Conservation (phyloP, 2,888 invertebrate species). For the Alloplasta piceator region DNA sequence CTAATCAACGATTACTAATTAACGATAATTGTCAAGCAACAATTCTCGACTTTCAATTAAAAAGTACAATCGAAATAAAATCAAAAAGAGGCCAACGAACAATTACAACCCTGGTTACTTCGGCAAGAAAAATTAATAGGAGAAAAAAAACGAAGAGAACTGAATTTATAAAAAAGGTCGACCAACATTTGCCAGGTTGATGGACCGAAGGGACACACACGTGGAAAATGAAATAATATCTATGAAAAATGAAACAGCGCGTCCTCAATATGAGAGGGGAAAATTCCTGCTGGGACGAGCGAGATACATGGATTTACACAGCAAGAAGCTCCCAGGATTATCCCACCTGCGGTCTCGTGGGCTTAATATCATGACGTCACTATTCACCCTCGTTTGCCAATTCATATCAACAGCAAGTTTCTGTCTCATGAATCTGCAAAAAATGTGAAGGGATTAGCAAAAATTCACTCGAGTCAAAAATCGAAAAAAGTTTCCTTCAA, state of each 20-base stretch:
- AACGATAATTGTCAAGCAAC: background rate
- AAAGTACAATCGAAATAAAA: background rate
- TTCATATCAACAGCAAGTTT: too few species aligned
- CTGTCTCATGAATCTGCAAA: too few species aligned
- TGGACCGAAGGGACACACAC: background rate
- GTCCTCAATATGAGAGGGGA: background rate
- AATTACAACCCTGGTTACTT: background rate
- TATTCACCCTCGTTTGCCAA: conserved; percentile 30
- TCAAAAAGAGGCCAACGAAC: too few species aligned
- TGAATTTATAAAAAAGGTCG: background rate
- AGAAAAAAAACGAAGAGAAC: background rate
- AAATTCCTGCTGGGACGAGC: conserved; percentile 6
- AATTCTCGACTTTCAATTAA: background rate
- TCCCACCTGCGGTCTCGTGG: background rate
- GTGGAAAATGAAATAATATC: conserved; percentile 8
- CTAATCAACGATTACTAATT: background rate
- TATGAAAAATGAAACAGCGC: background rate
- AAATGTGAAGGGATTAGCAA: too few species aligned
- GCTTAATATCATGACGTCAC: conserved; percentile 21
- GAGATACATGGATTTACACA: conserved; percentile 18
- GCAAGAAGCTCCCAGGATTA: conserved; percentile 11
- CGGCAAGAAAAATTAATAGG: background rate
- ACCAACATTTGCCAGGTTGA: too few species aligned
- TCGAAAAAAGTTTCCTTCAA: too few species aligned
- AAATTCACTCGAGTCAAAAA: too few species aligned